Evolutionary conservation across 2,113 vertebrate species (phyloP), one percentile per base, ranked within the genome.

Genomic region (Polypterus senegalus): DNA sequence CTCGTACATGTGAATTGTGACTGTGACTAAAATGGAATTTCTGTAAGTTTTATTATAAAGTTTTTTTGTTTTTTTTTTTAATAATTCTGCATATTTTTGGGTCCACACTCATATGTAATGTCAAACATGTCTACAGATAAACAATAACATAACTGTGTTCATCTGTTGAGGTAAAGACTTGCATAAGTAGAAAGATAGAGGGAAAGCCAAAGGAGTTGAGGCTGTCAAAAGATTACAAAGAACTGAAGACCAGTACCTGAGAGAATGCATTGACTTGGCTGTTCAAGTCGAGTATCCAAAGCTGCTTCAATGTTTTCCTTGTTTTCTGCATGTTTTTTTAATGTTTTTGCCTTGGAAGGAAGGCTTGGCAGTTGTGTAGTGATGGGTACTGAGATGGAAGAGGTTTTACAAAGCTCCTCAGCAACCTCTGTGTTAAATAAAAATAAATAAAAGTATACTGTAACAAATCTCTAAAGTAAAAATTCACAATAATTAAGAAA

Each of bases 231-330:
- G 27, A 27, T 27, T 27, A 27, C 27, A 27, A 27, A 27, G 27
- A 27, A 27, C 27, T 27, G 27, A 27, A 27, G 27, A 27, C 72
- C 49, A 66, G 75, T 82, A 81, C 82, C 81, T 82, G 81, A 74
- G 72, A 76, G 86, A 60, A 27, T 27, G 54, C 54, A 5, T 27
- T 57, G 56, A 7, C 79, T 46, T 62, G 79, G 82, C 3, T 74
- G 71, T 66, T 85, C 80, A 4, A 70, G 60, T 63, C 78, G 74
- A n/a, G 80, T 57, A 3, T 96, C 91, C 9, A 85, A 84, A 5
- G 81, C 68, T 11, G 87, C 92, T 77, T 98, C 96, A n/a, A 92
- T 88, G 69, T 97, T 98, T 75, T 98, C 96, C 77, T 97, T 98
- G 83, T 97, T 96, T 77, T 98, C 96, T 0, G 79, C 84, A 75